Base-by-base conservation (phyloP, 1,140 invertebrate species). In the Drosophila micromelanica region DNA sequence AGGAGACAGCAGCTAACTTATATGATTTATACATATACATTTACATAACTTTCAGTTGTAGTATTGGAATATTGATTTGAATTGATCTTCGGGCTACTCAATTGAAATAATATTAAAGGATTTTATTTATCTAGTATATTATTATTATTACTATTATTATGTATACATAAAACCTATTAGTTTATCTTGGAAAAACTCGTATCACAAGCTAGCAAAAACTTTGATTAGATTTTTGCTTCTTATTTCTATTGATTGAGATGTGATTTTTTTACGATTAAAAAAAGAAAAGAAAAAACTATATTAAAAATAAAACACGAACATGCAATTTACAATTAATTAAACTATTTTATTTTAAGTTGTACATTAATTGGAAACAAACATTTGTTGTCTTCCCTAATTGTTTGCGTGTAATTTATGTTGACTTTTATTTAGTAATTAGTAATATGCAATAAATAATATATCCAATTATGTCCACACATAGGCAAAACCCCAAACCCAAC, bases 331-430 rank as follows among this genome's bases (percentile, higher is more conserved):
- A n/a, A 45, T 49, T 32, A 43, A 46, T 49, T 52, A 64, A 63
- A 17, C 17, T 17, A 17, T 17, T 17, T 17, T 17, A n/a, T 49
- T 38, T 60, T 75, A 64, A 62, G 57, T 69, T 70, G 65, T 63
- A 68, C 38, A 73, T 61, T 64, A 15, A 69, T 38, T 73, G 42
- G 37, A 61, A 70, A 63, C 52, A 69, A 70, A 57, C 46, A 70
- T 87, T 89, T 77, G 76, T 77, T 79, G 84, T 87, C 84, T 84
- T 89, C 84, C 79, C 76, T 32, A 43, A 69, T 75, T 80, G 77
- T 74, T 82, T 78, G 62, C 68, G 80, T 89, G 84, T 87, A 79
- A 77, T 77, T 89, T 80, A 79, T 87, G 84, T 87, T 89, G 64
- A 81, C 59, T 87, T 79, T 76, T 87, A 79, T 82, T 73, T 79